Percentiles rank a stretch among this genome's conserved stretches.
Conservation (phyloP, 2,113 vertebrate genomes). For the Gymnocephalus cernua region DNA sequence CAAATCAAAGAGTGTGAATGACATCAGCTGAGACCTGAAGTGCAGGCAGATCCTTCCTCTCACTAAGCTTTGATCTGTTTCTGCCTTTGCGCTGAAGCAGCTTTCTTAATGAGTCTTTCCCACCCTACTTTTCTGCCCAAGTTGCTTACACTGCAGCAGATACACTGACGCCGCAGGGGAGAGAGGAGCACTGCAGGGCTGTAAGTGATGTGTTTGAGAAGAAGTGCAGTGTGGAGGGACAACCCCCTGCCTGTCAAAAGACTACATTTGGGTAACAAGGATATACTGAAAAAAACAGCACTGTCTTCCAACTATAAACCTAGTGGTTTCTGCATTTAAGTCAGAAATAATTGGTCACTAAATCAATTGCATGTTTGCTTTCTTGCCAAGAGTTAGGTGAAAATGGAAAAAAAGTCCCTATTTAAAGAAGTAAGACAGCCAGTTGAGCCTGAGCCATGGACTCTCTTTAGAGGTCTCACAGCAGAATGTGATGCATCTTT, state of each 20-base stretch:
- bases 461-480: slow-evolving; percentile 23
- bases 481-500: slow-evolving; percentile 48
- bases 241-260: neutral
- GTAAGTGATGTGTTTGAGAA: slow-evolving; percentile 21
- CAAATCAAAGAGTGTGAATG: slow-evolving; percentile 14
- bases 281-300: no score
- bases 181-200: slow-evolving; percentile 54
- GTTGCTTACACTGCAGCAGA: slow-evolving; percentile 71
- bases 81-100: slow-evolving; percentile 37
- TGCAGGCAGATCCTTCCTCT: slow-evolving; percentile 12
- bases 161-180: slow-evolving; percentile 33
- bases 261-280: no score
- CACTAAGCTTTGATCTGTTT: slow-evolving; percentile 51
- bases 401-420: neutral
- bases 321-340: no score
- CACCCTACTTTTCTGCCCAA: slow-evolving; percentile 48
- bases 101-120: slow-evolving; percentile 67
- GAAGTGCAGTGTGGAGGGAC: neutral
- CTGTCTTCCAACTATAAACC: no score
- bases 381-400: no score
- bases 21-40: slow-evolving; percentile 6
- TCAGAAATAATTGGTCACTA: no score
- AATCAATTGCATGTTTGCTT: no score
- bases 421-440: slow-evolving; percentile 20
- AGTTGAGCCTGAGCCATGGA: slow-evolving; percentile 15